Evolutionary conservation across 1,140 invertebrate genomes (phyloP).

Genomic region (Tenebrio molitor): DNA sequence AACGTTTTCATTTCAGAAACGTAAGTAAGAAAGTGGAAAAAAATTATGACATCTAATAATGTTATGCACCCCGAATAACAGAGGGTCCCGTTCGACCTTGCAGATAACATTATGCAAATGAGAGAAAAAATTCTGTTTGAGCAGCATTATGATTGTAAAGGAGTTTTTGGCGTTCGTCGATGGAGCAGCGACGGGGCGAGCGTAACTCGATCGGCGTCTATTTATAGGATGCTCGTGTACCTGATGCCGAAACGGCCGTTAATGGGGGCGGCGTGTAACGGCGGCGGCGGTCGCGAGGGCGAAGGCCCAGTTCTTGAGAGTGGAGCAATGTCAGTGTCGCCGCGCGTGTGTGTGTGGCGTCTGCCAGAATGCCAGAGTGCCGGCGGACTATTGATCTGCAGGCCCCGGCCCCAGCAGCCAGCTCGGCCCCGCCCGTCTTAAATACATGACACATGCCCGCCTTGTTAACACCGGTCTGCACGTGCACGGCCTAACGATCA

Average conservation of each 20-base stretch:
- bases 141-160: constrained; percentile 29
- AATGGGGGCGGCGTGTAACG: constrained; percentile 24
- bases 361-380: constrained; percentile 46
- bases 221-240: constrained; percentile 20
- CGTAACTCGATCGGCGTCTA: neutral
- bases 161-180: constrained; percentile 17
- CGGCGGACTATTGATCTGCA: constrained; percentile 56
- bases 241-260: constrained; percentile 23
- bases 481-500: constrained; percentile 52
- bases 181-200: neutral
- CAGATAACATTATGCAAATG: constrained; percentile 35
- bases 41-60: constrained; percentile 41
- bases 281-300: constrained; percentile 14
- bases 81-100: constrained; percentile 30
- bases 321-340: constrained; percentile 54
- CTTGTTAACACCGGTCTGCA: constrained; percentile 54
- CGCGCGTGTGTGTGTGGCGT: constrained; percentile 26
- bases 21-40: constrained; percentile 24
- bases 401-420: constrained; percentile 49
- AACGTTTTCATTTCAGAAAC: constrained; percentile 3
- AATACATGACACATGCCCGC: constrained; percentile 52
- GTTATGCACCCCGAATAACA: constrained; percentile 37
- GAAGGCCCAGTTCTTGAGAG: constrained; percentile 39
- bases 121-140: constrained; percentile 27
- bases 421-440: constrained; percentile 54